These are phyloP conservation scores for Haliclona indistincta DNA, from an alignment of 37 sponge, comb jelly and placozoan genomes.

Conservation along the genomic window DNA sequence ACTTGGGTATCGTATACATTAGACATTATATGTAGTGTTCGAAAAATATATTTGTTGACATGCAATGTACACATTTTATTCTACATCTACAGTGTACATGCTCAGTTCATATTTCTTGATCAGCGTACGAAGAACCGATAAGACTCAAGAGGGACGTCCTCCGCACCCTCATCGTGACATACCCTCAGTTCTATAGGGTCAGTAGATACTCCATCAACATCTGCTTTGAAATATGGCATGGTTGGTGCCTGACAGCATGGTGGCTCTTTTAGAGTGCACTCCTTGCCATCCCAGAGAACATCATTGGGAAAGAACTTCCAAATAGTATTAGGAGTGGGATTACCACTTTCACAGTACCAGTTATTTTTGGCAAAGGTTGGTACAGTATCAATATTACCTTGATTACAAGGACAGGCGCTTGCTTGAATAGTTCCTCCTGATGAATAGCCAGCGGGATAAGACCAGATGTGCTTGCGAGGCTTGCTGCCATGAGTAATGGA, in stretches of 20 bases:
- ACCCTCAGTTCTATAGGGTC: too few relatives aligned
- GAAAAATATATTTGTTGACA: too few relatives aligned
- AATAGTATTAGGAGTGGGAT: neutral
- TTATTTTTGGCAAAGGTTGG: conserved; percentile 18
- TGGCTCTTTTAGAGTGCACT: neutral
- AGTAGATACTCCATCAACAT: too few relatives aligned
- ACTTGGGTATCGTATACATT: too few relatives aligned
- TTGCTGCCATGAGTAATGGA: neutral
- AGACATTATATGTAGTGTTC: too few relatives aligned
- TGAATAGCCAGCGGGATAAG: neutral
- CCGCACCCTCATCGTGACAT: too few relatives aligned
- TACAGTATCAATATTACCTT: neutral
- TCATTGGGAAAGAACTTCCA: neutral
- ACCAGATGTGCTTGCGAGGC: conserved; percentile 4
- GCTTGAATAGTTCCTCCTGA: neutral
- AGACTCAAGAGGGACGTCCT: too few relatives aligned
- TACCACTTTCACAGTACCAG: conserved; percentile 25
- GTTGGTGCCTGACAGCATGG: neutral
- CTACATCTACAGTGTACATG: too few relatives aligned
- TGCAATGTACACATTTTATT: too few relatives aligned
- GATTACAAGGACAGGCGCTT: conserved; percentile 2
- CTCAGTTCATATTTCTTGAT: too few relatives aligned
- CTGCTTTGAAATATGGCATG: conserved; percentile 44
- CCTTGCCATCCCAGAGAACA: conserved; percentile 23
- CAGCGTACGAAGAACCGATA: too few relatives aligned